Evolutionary conservation across 2,113 vertebrate species (phyloP), one percentile per base, ranked within the genome.

Genomic region (Syngnathoides biaculeatus): DNA sequence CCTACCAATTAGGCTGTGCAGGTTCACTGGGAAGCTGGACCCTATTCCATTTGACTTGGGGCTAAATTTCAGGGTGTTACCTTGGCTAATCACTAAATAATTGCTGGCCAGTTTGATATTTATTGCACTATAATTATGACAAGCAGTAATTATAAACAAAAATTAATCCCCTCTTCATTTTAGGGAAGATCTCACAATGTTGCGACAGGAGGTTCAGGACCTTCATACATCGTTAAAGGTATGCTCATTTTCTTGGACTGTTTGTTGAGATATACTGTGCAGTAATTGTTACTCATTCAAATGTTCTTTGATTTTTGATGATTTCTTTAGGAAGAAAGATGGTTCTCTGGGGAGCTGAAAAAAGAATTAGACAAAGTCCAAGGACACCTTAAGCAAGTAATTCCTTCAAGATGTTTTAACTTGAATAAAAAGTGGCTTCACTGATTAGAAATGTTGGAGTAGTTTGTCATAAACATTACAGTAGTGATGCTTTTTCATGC

Each of bases 361-460:
- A 99, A 99, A 82, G 97, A 98, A 89, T 90, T 99, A 88, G 97
- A 98, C 85, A 98, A 95, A 94, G 94, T 95, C 76, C 96, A 98
- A 92, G 95, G 95, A 88, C 95, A 97, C 68, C 94, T 89, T 87
- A 96, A 98, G 93, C 96, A 98, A 95, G 97, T 99, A 98, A 98
- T 95, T 94, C 83, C 86, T 93, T 94, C 93, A 84, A 94, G 90
- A 93, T 94, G 78, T 85, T 91, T 30, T 92, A 81, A 87, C 89
- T 73, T 71, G 12, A 50, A 55, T 71, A 48, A 45, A 35, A 63
- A 67, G 14, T 43, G 13, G n/a, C 22, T 66, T 66, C 26, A n/a
- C 14, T 52, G 0, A 52, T 11, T 57, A 20, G 26, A 40, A 39
- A 50, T 38, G n/a, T 30, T 43, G 14, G 42, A 66, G 52, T 27